Evolutionary conservation across 2,113 vertebrate genomes (phyloP), one percentile per base, ranked within the genome.

Genomic region (Athene cunicularia): DNA sequence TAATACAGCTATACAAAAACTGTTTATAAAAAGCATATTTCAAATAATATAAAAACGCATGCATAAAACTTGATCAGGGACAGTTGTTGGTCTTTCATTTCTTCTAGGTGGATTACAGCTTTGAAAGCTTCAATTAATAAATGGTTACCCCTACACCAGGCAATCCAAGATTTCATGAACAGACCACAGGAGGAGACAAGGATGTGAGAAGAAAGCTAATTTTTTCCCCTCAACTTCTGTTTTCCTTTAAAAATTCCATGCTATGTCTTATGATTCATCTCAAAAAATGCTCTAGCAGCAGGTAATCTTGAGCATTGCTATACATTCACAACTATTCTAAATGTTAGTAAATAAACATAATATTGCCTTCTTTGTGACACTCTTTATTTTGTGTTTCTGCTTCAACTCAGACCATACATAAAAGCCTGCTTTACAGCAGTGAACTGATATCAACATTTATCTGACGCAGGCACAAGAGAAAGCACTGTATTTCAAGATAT

Each of bases 81-180:
- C 24, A 74, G 32, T 5, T 77, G 27, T 52, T 81, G n/a, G 27
- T 88, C 59, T 95, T 56, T 94, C 35, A n/a, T 95, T 95, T 91
- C 60, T 97, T 93, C 43, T 96, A 99, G 99, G 72, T 99, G 99
- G 99, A 99, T 99, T 83, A 95, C 98, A 83, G 98, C 99, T 72
- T 95, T 99, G 91, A 98, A 98, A 97, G 94, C 97, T 13, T 99
- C 99, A 18, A 98, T 99, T 95, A 98, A 97, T 83, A 99, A 99
- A 96, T 99, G 99, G 99, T 83, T 99, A 87, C 99, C 98, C 56
- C 95, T 99, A 49, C 98, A 99, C 79, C 98, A 98, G 83, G 99
- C 98, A 75, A 99, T 99, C 94, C 98, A 99, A 89, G 98, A 99
- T 92, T 99, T 99, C 94, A 99, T 99, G 97, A 99, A 96, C 58